A percentile compares a stretch with the other conserved stretches of the same genome.
These are phyloP conservation scores for Troides aeacus DNA, from an alignment of 2,888 invertebrate genomes.

Conservation along the genomic window DNA sequence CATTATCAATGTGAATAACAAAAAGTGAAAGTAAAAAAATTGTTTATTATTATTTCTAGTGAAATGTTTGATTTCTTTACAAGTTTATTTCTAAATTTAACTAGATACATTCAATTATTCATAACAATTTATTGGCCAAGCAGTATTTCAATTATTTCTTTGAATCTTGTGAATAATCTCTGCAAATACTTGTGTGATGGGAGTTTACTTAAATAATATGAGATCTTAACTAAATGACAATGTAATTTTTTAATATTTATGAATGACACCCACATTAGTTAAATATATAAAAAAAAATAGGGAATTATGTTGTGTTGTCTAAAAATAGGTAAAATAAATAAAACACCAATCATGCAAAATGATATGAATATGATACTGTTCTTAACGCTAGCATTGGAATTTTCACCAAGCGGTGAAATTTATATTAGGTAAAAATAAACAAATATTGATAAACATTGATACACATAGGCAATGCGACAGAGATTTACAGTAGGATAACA, in stretches of 20 bases:
- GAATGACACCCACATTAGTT: not conserved
- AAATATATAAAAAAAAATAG: not conserved
- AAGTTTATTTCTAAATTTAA: too few relatives aligned
- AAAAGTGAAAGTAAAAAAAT: too few relatives aligned
- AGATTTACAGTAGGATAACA: conserved; percentile 10
- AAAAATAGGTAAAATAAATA: not conserved
- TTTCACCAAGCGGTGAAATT: conserved; percentile 4
- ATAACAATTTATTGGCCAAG: not conserved
- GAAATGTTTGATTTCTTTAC: too few relatives aligned
- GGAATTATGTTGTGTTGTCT: not conserved
- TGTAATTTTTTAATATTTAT: not conserved
- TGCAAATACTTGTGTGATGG: not conserved
- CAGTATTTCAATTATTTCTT: not conserved
- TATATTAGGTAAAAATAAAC: conserved; percentile 1
- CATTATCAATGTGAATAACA: too few relatives aligned
- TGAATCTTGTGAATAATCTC: not conserved
- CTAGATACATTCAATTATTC: not conserved
- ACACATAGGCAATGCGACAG: conserved; percentile 21
- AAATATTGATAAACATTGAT: conserved; percentile 17
- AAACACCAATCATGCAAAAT: conserved; percentile 21
- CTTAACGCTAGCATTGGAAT: not conserved
- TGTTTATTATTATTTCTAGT: too few relatives aligned
- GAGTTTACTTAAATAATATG: not conserved
- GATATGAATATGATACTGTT: conserved; percentile 11
- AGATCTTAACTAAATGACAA: not conserved